Percentiles rank a stretch among this genome's conserved stretches.
phyloP scores from a whole-genome alignment of 2,797 vertebrate genomes.

The Schizopygopsis pylzovi region DNA sequence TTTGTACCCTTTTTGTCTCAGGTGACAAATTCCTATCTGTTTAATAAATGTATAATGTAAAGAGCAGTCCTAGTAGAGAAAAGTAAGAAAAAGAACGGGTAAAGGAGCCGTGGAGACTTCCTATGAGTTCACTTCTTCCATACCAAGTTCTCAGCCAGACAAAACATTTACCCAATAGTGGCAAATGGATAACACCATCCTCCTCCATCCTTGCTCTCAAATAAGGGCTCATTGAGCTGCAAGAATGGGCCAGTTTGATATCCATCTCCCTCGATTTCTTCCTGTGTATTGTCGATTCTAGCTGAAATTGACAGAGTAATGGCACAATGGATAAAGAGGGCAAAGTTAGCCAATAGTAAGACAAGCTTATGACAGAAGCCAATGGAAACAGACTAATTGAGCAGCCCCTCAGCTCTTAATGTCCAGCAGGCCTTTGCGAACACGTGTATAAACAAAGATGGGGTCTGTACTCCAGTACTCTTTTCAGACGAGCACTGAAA shows the following conservation, averaged over 20 bases:
- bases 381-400: slow-evolving; percentile 54
- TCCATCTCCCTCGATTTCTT: slow-evolving; percentile 22
- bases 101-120: slow-evolving; percentile 46
- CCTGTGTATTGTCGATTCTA: slow-evolving; percentile 28
- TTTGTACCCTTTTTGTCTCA: slow-evolving; percentile 25
- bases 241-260: slow-evolving; percentile 28
- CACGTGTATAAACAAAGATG: slow-evolving; percentile 50
- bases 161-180: slow-evolving; percentile 64
- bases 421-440: slow-evolving; percentile 34
- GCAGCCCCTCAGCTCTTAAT: slow-evolving; percentile 27
- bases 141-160: slow-evolving; percentile 57
- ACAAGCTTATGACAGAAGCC: slow-evolving; percentile 31
- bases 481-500: slow-evolving; percentile 27
- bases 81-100: slow-evolving; percentile 14
- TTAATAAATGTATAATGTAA: slow-evolving; percentile 51
- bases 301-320: slow-evolving; percentile 14
- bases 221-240: slow-evolving; percentile 22
- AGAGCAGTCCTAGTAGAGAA: slow-evolving; percentile 25
- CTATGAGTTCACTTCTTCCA: slow-evolving; percentile 61
- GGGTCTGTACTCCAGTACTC: background rate
- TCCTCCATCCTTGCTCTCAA: background rate
- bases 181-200: slow-evolving; percentile 43
- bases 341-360: slow-evolving; percentile 45
- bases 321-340: slow-evolving; percentile 30
- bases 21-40: slow-evolving; percentile 60